Conservation (phyloP, 2,113 vertebrate species). For the Nibea albiflora region DNA sequence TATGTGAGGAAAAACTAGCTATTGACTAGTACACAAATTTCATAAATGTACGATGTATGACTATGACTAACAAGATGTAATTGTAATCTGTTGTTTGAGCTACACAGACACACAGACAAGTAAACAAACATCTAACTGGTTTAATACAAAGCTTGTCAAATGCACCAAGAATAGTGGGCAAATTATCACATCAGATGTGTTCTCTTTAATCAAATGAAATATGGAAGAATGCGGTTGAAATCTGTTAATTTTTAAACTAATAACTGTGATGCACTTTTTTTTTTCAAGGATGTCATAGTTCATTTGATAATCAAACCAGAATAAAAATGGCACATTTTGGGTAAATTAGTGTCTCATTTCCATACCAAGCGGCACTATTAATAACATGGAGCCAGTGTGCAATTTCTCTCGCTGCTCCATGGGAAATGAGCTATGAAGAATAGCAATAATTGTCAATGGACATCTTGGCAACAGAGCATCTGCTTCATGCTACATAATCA, state of each 20-base stretch:
- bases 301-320: conserved; percentile 71
- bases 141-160: conserved; percentile 4
- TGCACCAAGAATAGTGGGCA: not conserved
- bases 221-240: conserved; percentile 39
- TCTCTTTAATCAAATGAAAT: conserved; percentile 51
- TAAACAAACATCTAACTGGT: not conserved
- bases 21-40: not conserved
- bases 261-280: conserved; percentile 39
- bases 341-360: conserved; percentile 81
- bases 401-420: conserved; percentile 75
- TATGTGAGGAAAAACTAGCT: not conserved
- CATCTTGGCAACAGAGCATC: conserved; percentile 91
- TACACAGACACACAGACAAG: not conserved
- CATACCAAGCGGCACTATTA: conserved; percentile 79
- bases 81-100: conserved; percentile 9
- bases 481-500: conserved; percentile 92
- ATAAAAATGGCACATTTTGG: conserved; percentile 65
- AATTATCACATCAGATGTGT: conserved; percentile 28
- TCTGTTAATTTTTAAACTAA: conserved; percentile 48
- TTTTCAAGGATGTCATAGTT: conserved; percentile 55
- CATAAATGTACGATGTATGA: not conserved
- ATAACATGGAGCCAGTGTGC: conserved; percentile 74
- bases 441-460: conserved; percentile 91
- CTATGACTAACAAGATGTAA: conserved; percentile 4
- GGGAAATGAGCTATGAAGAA: conserved; percentile 91